phyloP scores from a whole-genome alignment of 2,797 vertebrate genomes.

The Lagorchestes hirsutus region DNA sequence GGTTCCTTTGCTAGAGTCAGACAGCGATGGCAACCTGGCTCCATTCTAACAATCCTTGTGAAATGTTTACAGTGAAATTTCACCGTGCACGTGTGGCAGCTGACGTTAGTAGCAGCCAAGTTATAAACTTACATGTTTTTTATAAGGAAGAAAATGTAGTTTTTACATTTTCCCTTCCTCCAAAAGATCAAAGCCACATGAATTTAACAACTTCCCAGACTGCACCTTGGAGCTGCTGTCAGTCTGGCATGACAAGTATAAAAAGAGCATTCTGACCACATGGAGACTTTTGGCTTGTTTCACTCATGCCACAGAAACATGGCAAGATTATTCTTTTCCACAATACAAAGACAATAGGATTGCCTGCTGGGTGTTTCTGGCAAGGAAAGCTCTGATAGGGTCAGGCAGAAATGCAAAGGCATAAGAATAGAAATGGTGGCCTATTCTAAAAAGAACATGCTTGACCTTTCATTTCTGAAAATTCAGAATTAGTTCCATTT shows the following conservation, averaged over 20 bases:
- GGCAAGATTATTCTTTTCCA: background rate
- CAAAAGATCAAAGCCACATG: slow-evolving; percentile 58
- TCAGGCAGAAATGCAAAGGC: background rate
- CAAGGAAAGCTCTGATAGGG: background rate
- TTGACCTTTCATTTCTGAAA: background rate
- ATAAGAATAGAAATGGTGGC: background rate
- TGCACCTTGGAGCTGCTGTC: slow-evolving; percentile 13
- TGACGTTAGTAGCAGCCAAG: slow-evolving; percentile 29
- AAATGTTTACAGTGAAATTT: slow-evolving; percentile 68
- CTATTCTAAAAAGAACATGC: background rate
- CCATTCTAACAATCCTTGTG: slow-evolving; percentile 53
- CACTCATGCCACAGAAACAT: background rate
- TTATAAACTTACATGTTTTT: slow-evolving; percentile 33
- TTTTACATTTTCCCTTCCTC: slow-evolving; percentile 53
- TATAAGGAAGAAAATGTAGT: slow-evolving; percentile 44
- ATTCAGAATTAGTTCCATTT: background rate
- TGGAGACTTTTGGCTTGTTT: slow-evolving; percentile 8
- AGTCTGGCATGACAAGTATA: background rate
- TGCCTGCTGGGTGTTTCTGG: background rate
- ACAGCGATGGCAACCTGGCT: slow-evolving; percentile 65
- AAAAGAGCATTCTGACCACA: slow-evolving; percentile 15
- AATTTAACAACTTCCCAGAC: slow-evolving; percentile 42
- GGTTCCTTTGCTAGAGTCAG: slow-evolving; percentile 60
- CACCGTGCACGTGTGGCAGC: slow-evolving; percentile 23
- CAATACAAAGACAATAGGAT: background rate